Percentiles rank a stretch among this genome's conserved stretches.
These are phyloP conservation scores for Columba janthina DNA, from an alignment of 2,113 vertebrate species.

Conservation along the genomic window DNA sequence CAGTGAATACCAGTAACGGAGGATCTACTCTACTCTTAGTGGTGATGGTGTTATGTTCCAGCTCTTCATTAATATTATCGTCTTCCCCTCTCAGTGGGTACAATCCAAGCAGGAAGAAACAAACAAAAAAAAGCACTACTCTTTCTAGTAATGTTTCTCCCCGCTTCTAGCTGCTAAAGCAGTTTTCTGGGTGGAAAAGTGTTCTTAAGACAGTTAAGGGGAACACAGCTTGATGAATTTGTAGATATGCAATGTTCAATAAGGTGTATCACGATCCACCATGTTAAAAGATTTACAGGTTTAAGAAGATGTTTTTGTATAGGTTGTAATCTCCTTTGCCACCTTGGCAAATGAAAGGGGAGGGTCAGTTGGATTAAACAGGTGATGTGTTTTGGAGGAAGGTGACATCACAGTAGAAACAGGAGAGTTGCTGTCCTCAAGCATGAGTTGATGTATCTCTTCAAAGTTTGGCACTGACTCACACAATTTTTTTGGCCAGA, in stretches of 20 bases:
- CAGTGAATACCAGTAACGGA: not conserved
- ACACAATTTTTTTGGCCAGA: not conserved
- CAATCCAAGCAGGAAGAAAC: not conserved
- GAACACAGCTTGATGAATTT: not conserved
- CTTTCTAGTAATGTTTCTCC: not conserved
- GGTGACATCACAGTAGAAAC: not conserved
- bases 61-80: not conserved
- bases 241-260: not conserved
- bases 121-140: not conserved
- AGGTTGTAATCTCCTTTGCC: not conserved
- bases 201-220: not conserved
- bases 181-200: not conserved
- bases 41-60: not conserved
- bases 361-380: not conserved
- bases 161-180: not conserved
- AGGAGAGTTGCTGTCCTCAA: not conserved
- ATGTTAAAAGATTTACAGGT: not conserved
- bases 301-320: not conserved
- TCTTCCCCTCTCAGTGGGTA: not conserved
- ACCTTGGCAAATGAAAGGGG: not conserved
- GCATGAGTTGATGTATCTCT: not conserved
- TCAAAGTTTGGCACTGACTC: not conserved
- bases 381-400: not conserved
- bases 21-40: not conserved
- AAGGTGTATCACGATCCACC: not conserved